Conservation (phyloP, 2,113 vertebrate genomes). For the Otocyon megalotis region DNA sequence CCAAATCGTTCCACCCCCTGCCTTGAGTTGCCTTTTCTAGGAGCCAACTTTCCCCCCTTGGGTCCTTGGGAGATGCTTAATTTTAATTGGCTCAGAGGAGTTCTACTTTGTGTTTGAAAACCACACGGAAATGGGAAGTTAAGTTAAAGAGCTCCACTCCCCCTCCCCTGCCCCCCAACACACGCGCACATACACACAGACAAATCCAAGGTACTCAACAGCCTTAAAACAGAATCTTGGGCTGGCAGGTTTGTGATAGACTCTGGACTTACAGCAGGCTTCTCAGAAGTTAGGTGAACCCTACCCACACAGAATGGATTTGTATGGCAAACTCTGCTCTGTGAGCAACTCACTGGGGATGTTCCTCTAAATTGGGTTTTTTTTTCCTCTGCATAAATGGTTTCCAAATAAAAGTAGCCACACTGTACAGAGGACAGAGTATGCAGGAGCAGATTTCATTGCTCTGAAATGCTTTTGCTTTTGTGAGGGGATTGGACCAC, state of each 20-base stretch:
- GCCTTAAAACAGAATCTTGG: conserved; percentile 31
- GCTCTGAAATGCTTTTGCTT: not conserved
- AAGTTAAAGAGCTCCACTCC: conserved; percentile 41
- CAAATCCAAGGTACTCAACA: conserved; percentile 42
- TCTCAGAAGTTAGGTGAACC: conserved; percentile 21
- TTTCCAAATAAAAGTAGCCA: conserved; percentile 46
- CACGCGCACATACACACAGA: not conserved
- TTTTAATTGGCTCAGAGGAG: conserved; percentile 76
- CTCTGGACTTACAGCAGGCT: not conserved
- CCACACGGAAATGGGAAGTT: conserved; percentile 65
- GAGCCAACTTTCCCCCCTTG: conserved; percentile 71
- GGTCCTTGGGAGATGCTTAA: conserved; percentile 75
- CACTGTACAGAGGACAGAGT: conserved; percentile 26
- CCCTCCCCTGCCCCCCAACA: no score
- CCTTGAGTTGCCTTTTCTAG: conserved; percentile 59
- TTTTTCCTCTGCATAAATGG: not conserved
- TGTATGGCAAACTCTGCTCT: not conserved
- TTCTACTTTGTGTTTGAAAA: conserved; percentile 72
- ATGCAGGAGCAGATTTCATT: not conserved
- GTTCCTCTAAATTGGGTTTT: conserved; percentile 31
- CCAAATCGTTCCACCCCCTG: conserved; percentile 66
- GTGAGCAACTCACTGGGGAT: conserved; percentile 2
- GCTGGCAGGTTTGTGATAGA: not conserved
- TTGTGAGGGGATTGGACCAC: not conserved
- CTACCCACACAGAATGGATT: not conserved